phyloP scores from a whole-genome alignment of 1,140 invertebrate genomes.

The Zaprionus tsacasi region DNA sequence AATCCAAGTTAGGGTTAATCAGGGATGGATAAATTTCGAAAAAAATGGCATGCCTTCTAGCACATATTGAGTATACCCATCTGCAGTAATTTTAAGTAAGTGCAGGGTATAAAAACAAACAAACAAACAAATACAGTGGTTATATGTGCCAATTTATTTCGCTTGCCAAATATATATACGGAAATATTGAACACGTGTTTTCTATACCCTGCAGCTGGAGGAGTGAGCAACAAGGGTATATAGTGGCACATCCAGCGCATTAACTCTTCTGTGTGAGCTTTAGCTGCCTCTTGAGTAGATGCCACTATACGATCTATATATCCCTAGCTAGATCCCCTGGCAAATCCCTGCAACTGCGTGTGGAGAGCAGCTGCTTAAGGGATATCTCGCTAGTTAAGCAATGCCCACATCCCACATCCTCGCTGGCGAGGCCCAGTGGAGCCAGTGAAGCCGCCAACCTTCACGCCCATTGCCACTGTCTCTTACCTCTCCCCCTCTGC shows the following conservation, averaged over 20 bases:
- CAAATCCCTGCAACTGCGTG: background rate
- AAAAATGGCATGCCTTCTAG: no score
- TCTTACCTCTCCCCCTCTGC: background rate
- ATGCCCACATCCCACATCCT: background rate
- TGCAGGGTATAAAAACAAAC: conserved; percentile 3
- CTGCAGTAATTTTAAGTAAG: background rate
- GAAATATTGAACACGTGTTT: conserved; percentile 66
- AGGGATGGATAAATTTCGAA: no score
- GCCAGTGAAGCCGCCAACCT: conserved; percentile 1
- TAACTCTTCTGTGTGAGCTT: background rate
- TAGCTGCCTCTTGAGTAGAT: background rate
- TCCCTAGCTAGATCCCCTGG: background rate
- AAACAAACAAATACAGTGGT: conserved; percentile 22
- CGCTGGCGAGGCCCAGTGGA: conserved; percentile 12
- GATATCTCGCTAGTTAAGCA: conserved; percentile 3
- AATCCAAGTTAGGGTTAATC: no score
- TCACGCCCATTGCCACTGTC: conserved; percentile 8
- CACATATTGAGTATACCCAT: no score
- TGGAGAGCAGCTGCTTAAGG: conserved; percentile 1
- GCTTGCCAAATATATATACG: conserved; percentile 56
- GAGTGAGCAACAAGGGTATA: background rate
- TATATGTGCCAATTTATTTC: conserved; percentile 65
- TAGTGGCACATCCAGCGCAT: background rate
- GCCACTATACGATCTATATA: background rate
- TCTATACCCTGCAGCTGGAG: conserved; percentile 21